Base-by-base conservation (phyloP, 2,888 invertebrate species). In the Physocephala rufipes region DNA sequence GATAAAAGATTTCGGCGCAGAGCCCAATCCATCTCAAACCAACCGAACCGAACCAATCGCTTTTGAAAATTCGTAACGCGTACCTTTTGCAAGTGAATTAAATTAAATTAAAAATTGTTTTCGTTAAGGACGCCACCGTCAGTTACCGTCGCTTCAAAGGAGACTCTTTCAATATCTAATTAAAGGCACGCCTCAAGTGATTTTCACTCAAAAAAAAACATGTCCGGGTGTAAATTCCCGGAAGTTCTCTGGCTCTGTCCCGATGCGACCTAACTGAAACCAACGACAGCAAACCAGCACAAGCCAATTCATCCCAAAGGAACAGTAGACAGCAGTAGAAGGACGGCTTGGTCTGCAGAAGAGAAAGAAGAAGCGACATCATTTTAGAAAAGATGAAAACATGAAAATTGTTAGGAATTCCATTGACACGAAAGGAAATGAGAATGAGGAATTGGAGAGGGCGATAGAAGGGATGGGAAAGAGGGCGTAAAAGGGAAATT, bases 31-130 rank as follows among this genome's bases (percentile, higher is more conserved):
- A 53, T 13, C 19, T 53, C 19, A 53, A 53, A 53, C 47, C 1
- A 21, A 59, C 4, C n/a, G n/a, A n/a, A n/a, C n/a, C n/a, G n/a
- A 36, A 36, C 4, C 36, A 36, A 36, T 9, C 26, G 75, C 78
- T 76, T 76, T 80, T 78, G 78, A 77, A 78, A 78, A 81, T 81
- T 81, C 80, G 81, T 77, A 76, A 80, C 79, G 80, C 79, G 75
- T 78, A 76, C 77, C 71, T 62, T 58, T 24, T 3, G 5, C 26
- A 24, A 72, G 72, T 76, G 79, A 80, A 79, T 78, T 75, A 76
- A 79, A 78, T 75, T 74, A 79, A 79, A 78, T 74, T 76, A 77
- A 78, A 75, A 73, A 72, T 51, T 12, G 59, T 67, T 43, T 49
- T 55, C 21, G 59, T 51, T 55, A 13, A 62, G 49, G 62, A 63